Evolutionary conservation across 2,888 invertebrate genomes (phyloP), one percentile per base, ranked within the genome.

Genomic region (Unio delphinus): DNA sequence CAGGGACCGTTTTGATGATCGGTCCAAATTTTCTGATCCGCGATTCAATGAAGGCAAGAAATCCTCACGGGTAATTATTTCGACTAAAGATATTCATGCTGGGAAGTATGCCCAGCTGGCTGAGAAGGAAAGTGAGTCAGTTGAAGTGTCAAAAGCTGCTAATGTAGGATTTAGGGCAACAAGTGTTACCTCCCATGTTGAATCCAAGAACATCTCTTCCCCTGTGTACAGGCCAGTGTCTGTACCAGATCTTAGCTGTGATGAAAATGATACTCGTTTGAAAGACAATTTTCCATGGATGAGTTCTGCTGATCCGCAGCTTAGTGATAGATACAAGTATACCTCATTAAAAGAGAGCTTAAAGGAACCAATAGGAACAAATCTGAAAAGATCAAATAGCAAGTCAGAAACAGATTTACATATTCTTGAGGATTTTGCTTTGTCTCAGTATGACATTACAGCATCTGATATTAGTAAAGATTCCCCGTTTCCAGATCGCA

Each of bases 151-250:
- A 26, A 57, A 65, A 58, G 59, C n/a, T 1, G 58, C 70, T 8
- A 55, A 11, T 3, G n/a, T 62, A 20, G 61, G 63, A 67, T 56
- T 63, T n/a, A 68, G 75, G n/a, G 67, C 72, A 18, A 73, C 71
- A 30, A 75, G 78, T 69, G 67, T 72, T n/a, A 72, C 72, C 54
- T 23, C 54, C 55, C 54, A 62, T 17, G 8, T 55, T 45, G 45
- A 45, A 45, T 45, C 45, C 45, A 45, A 45, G 11, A 45, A 45
- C 45, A 1, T 66, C 61, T 68, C 64, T 60, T 66, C 73, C 3
- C 75, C 80, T n/a, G 65, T 81, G n/a, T 79, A 75, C 59, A 68
- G 79, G 60, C 78, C 81, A 23, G 71, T 69, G 1, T 79, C 79
- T 6, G 79, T 79, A 28, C 78, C 81, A 17, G 81, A 81, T 56